Evolutionary conservation across 2,797 vertebrate genomes (phyloP).

Genomic region (Scolopax rusticola): DNA sequence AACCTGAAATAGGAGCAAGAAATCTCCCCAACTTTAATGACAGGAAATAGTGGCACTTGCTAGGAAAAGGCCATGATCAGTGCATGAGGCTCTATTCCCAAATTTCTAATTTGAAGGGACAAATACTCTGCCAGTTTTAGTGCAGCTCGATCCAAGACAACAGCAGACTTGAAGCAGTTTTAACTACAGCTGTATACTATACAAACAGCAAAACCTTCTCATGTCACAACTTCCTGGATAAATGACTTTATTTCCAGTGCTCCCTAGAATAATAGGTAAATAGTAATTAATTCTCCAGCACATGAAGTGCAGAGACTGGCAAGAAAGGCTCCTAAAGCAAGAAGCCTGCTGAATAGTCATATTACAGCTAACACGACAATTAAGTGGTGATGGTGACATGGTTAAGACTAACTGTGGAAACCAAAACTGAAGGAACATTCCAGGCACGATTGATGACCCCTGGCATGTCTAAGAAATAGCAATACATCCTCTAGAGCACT

Average conservation of each 20-base stretch:
- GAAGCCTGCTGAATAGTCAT: not conserved
- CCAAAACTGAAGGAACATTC: not conserved
- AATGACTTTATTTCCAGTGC: not conserved
- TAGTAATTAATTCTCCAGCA: not conserved
- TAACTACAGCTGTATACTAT: not conserved
- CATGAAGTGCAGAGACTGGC: not conserved
- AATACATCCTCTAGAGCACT: not conserved
- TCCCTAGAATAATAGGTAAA: not conserved
- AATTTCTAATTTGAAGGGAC: not conserved
- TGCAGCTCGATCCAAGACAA: not conserved
- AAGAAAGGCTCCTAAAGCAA: not conserved
- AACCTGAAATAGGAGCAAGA: not conserved
- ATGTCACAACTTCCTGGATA: not conserved
- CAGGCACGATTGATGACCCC: not conserved
- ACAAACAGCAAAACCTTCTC: not conserved
- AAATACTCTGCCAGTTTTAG: not conserved
- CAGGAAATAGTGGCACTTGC: not conserved
- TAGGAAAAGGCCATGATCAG: not conserved
- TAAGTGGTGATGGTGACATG: not conserved
- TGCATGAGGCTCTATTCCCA: not conserved
- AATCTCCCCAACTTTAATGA: not conserved
- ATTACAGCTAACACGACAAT: not conserved
- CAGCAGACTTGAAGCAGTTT: not conserved
- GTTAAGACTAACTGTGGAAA: not conserved
- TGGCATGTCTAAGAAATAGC: not conserved